These are phyloP conservation scores for Pimephales promelas DNA, from an alignment of 2,113 vertebrate species.

Conservation along the genomic window DNA sequence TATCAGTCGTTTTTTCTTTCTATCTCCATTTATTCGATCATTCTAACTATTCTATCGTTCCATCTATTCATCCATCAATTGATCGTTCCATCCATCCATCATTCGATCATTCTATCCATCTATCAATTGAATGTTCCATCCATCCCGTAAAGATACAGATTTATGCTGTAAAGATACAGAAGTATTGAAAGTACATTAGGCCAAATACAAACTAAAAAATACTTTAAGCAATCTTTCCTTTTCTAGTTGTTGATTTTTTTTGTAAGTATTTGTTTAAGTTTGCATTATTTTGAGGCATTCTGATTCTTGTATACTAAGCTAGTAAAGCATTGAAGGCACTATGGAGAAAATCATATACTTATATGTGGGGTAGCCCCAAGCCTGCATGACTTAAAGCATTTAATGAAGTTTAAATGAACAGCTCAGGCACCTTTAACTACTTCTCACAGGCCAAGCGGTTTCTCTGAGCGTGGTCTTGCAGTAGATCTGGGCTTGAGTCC, in stretches of 20 bases:
- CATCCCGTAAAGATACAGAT: background rate
- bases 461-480: slow-evolving; percentile 64
- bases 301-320: background rate
- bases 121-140: background rate
- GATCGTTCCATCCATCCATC: background rate
- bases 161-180: background rate
- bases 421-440: background rate
- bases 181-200: background rate
- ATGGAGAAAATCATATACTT: background rate
- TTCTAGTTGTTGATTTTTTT: background rate
- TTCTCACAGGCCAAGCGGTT: slow-evolving; percentile 61
- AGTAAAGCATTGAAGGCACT: background rate
- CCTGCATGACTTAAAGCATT: background rate
- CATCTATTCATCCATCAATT: background rate
- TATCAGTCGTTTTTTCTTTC: background rate
- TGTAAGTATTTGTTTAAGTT: background rate
- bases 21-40: background rate
- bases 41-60: background rate
- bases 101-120: background rate
- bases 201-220: background rate
- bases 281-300: background rate
- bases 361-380: background rate
- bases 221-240: background rate
- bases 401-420: slow-evolving; percentile 33
- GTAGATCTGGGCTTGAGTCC: slow-evolving; percentile 76